Percentiles rank a stretch among this genome's conserved stretches.
These are phyloP conservation scores for Tragelaphus scriptus DNA, from an alignment of 2,113 vertebrate species.

Conservation along the genomic window DNA sequence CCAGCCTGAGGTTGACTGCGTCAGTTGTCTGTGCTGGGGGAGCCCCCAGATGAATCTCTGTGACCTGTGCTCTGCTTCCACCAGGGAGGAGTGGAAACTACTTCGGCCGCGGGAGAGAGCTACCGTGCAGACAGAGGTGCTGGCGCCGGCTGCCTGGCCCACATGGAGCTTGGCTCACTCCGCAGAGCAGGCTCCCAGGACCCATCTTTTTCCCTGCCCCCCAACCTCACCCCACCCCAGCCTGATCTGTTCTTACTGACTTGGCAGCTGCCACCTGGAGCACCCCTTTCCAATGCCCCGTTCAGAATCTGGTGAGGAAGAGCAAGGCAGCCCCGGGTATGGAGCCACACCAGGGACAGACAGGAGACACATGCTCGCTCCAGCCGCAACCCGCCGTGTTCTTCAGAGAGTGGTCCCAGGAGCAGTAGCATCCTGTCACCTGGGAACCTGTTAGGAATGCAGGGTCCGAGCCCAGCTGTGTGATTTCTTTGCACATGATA, in stretches of 20 bases:
- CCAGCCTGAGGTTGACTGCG: fast-evolving
- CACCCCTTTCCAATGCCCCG: too few species aligned
- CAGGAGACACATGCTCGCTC: fast-evolving
- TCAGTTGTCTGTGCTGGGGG: background rate
- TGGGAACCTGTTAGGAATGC: background rate
- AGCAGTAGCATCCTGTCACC: fast-evolving
- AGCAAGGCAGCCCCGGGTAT: fast-evolving
- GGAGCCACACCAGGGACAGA: background rate
- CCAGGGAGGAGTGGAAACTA: too few species aligned
- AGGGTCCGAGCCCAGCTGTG: background rate
- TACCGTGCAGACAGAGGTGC: background rate
- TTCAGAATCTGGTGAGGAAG: background rate
- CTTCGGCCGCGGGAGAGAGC: background rate
- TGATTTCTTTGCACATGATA: fast-evolving
- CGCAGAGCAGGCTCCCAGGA: background rate
- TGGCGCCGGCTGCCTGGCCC: background rate
- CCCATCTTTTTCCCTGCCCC: fast-evolving
- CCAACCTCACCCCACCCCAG: background rate
- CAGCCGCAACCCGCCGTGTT: background rate
- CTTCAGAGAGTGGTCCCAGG: background rate
- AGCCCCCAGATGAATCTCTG: background rate
- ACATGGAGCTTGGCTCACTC: background rate
- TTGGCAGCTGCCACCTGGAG: background rate
- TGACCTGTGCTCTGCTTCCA: fast-evolving
- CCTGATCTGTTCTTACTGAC: background rate